Evolutionary conservation across 1,140 invertebrate genomes (phyloP), one percentile per base, ranked within the genome.

Genomic region (Anthonomus grandis): DNA sequence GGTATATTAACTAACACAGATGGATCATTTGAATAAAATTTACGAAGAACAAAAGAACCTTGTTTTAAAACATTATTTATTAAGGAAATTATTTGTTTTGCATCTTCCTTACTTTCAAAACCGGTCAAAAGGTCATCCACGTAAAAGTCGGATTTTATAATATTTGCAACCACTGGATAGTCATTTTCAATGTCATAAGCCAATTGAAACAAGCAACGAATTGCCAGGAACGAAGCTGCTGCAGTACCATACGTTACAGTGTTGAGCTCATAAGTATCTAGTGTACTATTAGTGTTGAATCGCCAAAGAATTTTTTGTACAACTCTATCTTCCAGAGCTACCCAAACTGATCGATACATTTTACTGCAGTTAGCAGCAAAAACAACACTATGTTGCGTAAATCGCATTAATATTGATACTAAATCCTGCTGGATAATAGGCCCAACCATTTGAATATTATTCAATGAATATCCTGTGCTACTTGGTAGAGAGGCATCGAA

Each of bases 51-150:
- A 17, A 55, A 55, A 6, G 9, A 25, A 5, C 44, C 53, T 15
- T 13, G 23, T 56, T 56, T 47, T 15, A 56, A 39, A 22, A 48
- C 48, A 8, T 19, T 21, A 6, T 12, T 47, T 8, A 48, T 24
- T n/a, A 55, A 12, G 0, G 25, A 41, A 19, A 12, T 25, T 5
- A 68, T 8, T 31, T 56, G 13, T 50, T 61, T 53, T 51, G 23
- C 2, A 4, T 53, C 41, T 15, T 27, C 51, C 2, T 27, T 10
- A 27, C 12, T 44, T 24, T 18, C 24, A n/a, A 1, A 22, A n/a
- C 75, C 73, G 17, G 67, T 65, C 1, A 77, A 48, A 12, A 74
- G 46, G 61, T 80, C 75, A 52, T 79, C 76, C 2, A 78, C 70
- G 53, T 77, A 80, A 52, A 75, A 74, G 53, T 76, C 70, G 8